Evolutionary conservation across 1,140 invertebrate species (phyloP).

Genomic region (Dysdera silvatica): DNA sequence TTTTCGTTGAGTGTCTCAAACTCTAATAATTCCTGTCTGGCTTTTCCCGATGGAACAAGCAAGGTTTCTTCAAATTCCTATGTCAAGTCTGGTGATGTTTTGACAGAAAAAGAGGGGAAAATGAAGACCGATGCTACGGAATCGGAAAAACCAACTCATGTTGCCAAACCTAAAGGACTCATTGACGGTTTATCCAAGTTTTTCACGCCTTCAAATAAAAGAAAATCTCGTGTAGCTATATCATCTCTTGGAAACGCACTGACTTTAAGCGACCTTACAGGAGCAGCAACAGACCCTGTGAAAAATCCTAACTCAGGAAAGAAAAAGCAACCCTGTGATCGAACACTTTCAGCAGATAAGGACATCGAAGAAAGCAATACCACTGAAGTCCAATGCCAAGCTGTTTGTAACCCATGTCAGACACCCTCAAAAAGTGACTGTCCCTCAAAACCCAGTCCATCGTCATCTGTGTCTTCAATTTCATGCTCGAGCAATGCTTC

Average conservation of each 20-base stretch:
- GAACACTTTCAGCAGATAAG: not conserved
- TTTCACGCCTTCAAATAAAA: slow-evolving; percentile 41
- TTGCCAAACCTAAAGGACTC: slow-evolving; percentile 27
- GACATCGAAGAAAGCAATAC: not conserved
- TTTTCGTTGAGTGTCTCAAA: slow-evolving; percentile 18
- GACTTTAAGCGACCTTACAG: slow-evolving; percentile 3
- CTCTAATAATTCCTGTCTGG: slow-evolving; percentile 11
- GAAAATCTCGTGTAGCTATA: slow-evolving; percentile 38
- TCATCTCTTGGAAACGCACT: slow-evolving; percentile 21
- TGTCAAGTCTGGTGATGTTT: slow-evolving; percentile 12
- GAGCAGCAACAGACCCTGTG: not conserved
- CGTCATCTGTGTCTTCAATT: slow-evolving; percentile 9
- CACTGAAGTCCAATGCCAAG: not conserved
- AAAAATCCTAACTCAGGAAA: not conserved
- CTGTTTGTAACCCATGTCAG: no score
- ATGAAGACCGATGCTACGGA: slow-evolving; percentile 42
- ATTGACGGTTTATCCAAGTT: slow-evolving; percentile 40
- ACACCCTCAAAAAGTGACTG: not conserved
- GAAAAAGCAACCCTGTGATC: slow-evolving; percentile 10
- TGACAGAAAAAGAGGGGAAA: slow-evolving; percentile 11
- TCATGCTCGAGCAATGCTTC: not conserved
- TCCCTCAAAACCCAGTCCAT: not conserved
- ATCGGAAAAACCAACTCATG: not conserved
- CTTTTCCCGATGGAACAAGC: slow-evolving; percentile 11
- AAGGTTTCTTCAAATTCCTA: slow-evolving; percentile 11